Evolutionary conservation across 2,888 invertebrate genomes (phyloP).

Genomic region (Syrphus vitripennis): DNA sequence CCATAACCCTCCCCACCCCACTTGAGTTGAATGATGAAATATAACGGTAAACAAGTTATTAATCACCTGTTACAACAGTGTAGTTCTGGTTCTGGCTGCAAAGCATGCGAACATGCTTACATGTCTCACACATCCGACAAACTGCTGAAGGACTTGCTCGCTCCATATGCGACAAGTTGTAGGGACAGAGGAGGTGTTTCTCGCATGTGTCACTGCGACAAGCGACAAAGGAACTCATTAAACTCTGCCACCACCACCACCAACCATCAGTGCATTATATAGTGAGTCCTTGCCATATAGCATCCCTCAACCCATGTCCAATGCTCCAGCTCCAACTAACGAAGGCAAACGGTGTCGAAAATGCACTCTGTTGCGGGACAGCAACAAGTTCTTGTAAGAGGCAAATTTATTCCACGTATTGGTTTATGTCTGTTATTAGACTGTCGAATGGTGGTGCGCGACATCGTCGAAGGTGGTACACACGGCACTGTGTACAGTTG

Average conservation of each 20-base stretch:
- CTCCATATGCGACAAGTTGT: neutral
- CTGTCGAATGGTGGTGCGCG: slow-evolving; percentile 48
- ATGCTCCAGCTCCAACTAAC: neutral
- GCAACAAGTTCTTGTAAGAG: slow-evolving; percentile 60
- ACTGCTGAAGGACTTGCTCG: neutral
- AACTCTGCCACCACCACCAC: neutral
- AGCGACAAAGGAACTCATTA: slow-evolving; percentile 56
- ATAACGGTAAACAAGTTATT: slow-evolving; percentile 70
- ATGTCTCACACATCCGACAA: slow-evolving; percentile 43
- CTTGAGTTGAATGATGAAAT: slow-evolving; percentile 58
- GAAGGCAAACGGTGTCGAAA: neutral
- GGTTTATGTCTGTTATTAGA: slow-evolving; percentile 64
- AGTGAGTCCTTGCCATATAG: neutral
- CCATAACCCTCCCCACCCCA: neutral
- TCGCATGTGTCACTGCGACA: slow-evolving; percentile 60
- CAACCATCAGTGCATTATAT: slow-evolving; percentile 17
- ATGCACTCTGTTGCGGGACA: slow-evolving; percentile 58
- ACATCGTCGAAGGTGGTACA: slow-evolving; percentile 29
- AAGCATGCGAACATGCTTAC: slow-evolving; percentile 62
- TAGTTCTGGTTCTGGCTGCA: slow-evolving; percentile 33
- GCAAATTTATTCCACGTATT: slow-evolving; percentile 67
- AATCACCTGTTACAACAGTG: slow-evolving; percentile 72
- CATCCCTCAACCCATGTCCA: neutral
- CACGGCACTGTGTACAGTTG: neutral
- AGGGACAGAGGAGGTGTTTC: slow-evolving; percentile 2